Conservation (phyloP, 1,140 invertebrate genomes). For the Agraylea sexmaculata region DNA sequence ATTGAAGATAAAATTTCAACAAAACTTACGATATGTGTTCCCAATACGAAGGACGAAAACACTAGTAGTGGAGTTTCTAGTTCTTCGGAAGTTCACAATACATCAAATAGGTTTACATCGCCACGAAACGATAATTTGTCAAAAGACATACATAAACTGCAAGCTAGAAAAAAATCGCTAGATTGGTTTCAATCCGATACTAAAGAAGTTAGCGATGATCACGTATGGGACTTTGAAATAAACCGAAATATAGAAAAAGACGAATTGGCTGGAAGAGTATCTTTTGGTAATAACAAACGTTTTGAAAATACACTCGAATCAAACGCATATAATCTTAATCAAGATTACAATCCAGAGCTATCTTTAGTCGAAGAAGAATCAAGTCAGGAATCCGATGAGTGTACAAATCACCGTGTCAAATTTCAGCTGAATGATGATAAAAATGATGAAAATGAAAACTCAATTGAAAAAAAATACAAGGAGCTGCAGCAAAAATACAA, state of each 20-base stretch:
- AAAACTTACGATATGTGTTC: constrained; percentile 14
- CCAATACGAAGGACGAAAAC: constrained; percentile 18
- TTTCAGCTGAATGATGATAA: no score
- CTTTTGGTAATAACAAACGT: constrained; percentile 24
- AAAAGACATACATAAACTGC: no score
- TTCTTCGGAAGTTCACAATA: constrained; percentile 16
- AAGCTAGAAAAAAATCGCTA: no score
- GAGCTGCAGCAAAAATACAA: no score
- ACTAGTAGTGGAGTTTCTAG: constrained; percentile 21
- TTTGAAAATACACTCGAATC: constrained; percentile 25
- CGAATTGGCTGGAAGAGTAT: constrained; percentile 23
- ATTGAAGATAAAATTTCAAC: constrained; percentile 2
- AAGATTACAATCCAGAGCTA: constrained; percentile 23
- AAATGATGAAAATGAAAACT: no score
- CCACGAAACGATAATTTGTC: neutral
- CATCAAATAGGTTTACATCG: constrained; percentile 1
- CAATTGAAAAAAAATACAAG: no score
- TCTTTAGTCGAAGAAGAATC: constrained; percentile 40
- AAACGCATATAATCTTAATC: constrained; percentile 9
- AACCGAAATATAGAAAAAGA: constrained; percentile 9
- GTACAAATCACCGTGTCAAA: constrained; percentile 12
- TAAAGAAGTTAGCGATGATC: no score
- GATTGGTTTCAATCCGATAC: no score
- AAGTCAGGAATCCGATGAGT: constrained; percentile 26
- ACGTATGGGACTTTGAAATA: no score